Percentiles rank a stretch among this genome's conserved stretches.
Evolutionary conservation across 2,888 invertebrate genomes (phyloP).

Genomic region (Caenorhabditis afra): DNA sequence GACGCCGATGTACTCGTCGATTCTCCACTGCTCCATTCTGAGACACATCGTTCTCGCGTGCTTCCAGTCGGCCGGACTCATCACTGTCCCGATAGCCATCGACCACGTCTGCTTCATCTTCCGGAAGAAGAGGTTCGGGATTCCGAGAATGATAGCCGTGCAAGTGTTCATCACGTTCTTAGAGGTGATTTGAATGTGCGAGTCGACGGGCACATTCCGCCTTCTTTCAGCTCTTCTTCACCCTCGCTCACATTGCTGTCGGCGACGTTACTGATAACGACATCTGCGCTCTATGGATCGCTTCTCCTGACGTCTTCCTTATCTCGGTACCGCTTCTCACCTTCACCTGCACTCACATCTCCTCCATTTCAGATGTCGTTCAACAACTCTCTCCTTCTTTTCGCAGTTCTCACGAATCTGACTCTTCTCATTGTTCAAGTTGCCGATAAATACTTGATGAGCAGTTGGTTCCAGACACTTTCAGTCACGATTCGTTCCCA

Average conservation of each 20-base stretch:
- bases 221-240: slow-evolving; percentile 32
- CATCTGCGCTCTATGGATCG: slow-evolving; percentile 45
- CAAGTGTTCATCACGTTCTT: slow-evolving; percentile 33
- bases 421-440: slow-evolving; percentile 21
- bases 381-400: slow-evolving; percentile 35
- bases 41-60: slow-evolving; percentile 20
- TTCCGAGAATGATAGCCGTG: slow-evolving; percentile 20
- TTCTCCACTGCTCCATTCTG: slow-evolving; percentile 35
- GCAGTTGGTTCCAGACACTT: slow-evolving; percentile 14
- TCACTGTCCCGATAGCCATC: slow-evolving; percentile 35
- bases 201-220: too few species aligned
- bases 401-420: slow-evolving; percentile 33
- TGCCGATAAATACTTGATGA: slow-evolving; percentile 17
- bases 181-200: slow-evolving; percentile 20
- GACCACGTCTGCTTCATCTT: slow-evolving; percentile 31
- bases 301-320: slow-evolving; percentile 39
- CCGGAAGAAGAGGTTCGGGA: slow-evolving; percentile 11
- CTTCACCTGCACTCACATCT: too few species aligned
- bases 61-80: slow-evolving; percentile 41
- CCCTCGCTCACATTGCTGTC: slow-evolving; percentile 40
- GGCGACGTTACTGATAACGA: slow-evolving; percentile 40
- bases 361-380: slow-evolving; percentile 44
- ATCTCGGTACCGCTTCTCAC: slow-evolving; percentile 7
- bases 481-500: background rate
- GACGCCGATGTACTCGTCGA: slow-evolving; percentile 24